phyloP scores from a whole-genome alignment of 2,113 vertebrate genomes.

The Phyllostomus discolor region DNA sequence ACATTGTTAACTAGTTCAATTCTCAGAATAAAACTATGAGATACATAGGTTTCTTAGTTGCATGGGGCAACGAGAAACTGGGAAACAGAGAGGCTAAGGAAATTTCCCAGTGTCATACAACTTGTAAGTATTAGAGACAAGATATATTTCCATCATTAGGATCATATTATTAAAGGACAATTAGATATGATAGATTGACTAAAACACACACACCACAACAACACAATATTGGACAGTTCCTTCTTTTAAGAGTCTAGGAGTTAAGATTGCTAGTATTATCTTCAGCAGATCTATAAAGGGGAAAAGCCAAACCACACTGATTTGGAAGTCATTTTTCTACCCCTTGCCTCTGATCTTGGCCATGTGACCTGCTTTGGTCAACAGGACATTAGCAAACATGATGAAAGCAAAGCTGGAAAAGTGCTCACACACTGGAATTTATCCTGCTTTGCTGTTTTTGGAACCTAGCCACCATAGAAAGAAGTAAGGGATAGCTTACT shows the following conservation, averaged over 20 bases:
- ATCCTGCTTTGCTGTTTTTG: neutral
- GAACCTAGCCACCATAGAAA: neutral
- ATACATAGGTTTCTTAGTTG: neutral
- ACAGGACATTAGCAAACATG: neutral
- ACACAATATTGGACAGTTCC: neutral
- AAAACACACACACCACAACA: neutral
- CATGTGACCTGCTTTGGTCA: neutral
- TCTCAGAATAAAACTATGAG: neutral
- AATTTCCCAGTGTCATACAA: neutral
- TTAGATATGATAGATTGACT: neutral
- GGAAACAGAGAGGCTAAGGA: neutral
- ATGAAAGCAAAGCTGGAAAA: neutral
- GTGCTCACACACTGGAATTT: neutral
- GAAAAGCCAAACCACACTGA: neutral
- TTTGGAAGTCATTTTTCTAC: neutral
- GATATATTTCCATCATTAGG: neutral
- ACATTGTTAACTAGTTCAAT: neutral
- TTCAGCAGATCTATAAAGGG: neutral
- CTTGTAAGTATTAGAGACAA: neutral
- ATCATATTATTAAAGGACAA: neutral
- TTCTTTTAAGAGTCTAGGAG: neutral
- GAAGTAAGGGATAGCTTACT: neutral
- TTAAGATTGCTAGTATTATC: neutral
- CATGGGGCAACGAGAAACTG: neutral
- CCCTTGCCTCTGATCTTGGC: neutral